Base-by-base conservation (phyloP, 2,888 invertebrate species). In the Salticus scenicus region DNA sequence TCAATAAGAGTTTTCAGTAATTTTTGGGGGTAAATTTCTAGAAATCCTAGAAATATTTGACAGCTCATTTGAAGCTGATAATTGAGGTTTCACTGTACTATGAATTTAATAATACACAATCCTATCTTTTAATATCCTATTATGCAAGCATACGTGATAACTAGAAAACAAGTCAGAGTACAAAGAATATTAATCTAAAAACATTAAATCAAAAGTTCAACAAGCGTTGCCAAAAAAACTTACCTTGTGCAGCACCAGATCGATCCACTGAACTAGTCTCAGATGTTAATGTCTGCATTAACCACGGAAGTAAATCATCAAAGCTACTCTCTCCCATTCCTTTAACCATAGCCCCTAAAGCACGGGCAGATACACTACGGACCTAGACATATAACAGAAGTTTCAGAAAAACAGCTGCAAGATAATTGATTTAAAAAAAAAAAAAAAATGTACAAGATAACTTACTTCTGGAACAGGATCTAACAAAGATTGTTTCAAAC, bases 311-410 rank as follows among this genome's bases (percentile, higher is more conserved):
- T 80, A 99, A 93, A 91, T 99, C 97, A 91, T 98, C 97, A 92
- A 98, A 98, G 90, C 97, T 96, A 77, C 95, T 94, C 92, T 98
- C 98, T 33, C 98, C 98, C 96, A 98, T 98, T 89, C 98, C 98
- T 89, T 96, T 94, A 67, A 98, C 98, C 98, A 99, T 98, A 27
- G 98, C 97, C 81, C 99, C 99, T 51, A 99, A 93, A 0, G 99
- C 99, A 87, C 97, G 94, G 0, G 99, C 97, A 0, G 98, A 98
- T 12, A 99, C 98, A 51, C 96, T 96, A 28, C 99, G 94, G 47
- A 98, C 97, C 93, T 94, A 89, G 82, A 78, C 63, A 63, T 79
- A 66, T 24, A 27, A 10, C 57, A 31, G 28, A 41, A 31, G 12
- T 71, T 37, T 28, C n/a, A n/a, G n/a, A 66, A 66, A 24, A 27